Conservation (phyloP, 1,140 invertebrate species). For the Centruroides vittatus region DNA sequence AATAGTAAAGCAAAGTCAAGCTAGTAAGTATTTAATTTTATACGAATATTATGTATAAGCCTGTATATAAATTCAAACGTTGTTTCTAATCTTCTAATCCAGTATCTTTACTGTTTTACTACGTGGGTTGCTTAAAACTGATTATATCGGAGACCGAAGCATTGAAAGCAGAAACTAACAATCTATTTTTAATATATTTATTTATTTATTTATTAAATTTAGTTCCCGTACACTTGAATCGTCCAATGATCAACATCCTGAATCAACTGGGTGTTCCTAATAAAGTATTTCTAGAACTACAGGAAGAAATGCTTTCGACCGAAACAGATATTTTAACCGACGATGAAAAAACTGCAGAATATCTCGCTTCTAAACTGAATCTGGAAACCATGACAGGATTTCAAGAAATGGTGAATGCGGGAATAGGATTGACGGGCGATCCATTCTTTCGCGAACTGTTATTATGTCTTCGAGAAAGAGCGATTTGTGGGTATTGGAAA, state of each 20-base stretch:
- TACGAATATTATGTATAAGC: too few relatives aligned
- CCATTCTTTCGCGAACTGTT: conserved; percentile 15
- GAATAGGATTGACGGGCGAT: conserved; percentile 12
- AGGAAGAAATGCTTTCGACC: conserved; percentile 5
- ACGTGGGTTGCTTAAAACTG: too few relatives aligned
- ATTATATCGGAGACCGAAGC: too few relatives aligned
- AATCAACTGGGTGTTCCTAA: conserved; percentile 14
- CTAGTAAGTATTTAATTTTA: too few relatives aligned
- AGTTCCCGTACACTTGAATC: conserved; percentile 15
- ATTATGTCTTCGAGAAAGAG: conserved; percentile 3
- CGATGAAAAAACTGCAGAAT: conserved; percentile 10
- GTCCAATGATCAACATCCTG: conserved; percentile 19
- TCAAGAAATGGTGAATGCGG: conserved; percentile 1
- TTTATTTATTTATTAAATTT: neutral
- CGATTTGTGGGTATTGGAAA: neutral
- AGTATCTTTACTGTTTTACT: too few relatives aligned
- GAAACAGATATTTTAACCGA: conserved; percentile 14
- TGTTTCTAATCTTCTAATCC: too few relatives aligned
- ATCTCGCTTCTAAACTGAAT: neutral
- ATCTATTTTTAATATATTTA: neutral
- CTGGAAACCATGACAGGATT: neutral
- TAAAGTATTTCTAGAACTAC: conserved; percentile 9
- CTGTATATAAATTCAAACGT: too few relatives aligned
- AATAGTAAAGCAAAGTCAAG: too few relatives aligned
- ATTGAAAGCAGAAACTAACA: too few relatives aligned